phyloP scores from a whole-genome alignment of 30 jellyfish, hydroid and myxozoan genomes.

The Catostylus mosaicus region DNA sequence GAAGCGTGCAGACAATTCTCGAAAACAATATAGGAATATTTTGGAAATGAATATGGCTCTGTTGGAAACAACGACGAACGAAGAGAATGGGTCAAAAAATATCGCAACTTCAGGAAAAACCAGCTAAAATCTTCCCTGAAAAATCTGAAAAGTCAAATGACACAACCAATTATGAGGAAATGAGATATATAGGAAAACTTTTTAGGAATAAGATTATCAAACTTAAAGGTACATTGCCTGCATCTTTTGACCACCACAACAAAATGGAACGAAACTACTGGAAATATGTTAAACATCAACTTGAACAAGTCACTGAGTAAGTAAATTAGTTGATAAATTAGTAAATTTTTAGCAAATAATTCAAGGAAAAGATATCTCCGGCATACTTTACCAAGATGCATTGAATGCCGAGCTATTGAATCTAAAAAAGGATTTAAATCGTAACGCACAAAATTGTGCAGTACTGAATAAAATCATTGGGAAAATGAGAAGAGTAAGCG shows the following conservation, averaged over 20 bases:
- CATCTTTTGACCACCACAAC: not conserved
- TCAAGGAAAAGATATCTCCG: not conserved
- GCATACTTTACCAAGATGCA: not conserved
- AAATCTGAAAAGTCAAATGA: not conserved
- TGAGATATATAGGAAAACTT: no score
- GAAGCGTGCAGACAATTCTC: not conserved
- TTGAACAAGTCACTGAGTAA: not conserved
- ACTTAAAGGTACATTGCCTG: not conserved
- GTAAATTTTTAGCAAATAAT: not conserved
- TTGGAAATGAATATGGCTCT: not conserved
- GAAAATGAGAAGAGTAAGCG: conserved; percentile 18
- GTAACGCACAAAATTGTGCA: conserved; percentile 7
- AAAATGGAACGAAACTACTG: not conserved
- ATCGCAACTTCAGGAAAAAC: not conserved
- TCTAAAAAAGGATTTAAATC: conserved; percentile 22
- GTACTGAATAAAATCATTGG: conserved; percentile 31
- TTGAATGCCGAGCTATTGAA: no score
- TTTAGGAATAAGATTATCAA: not conserved
- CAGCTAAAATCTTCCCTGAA: conserved; percentile 7
- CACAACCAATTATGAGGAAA: conserved; percentile 5
- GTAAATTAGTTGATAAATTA: no score
- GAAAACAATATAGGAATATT: no score
- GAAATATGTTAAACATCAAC: not conserved
- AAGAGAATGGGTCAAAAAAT: not conserved
- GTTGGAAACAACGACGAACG: not conserved